Conservation (phyloP, 2,888 invertebrate genomes). For the Melanophora roralis region DNA sequence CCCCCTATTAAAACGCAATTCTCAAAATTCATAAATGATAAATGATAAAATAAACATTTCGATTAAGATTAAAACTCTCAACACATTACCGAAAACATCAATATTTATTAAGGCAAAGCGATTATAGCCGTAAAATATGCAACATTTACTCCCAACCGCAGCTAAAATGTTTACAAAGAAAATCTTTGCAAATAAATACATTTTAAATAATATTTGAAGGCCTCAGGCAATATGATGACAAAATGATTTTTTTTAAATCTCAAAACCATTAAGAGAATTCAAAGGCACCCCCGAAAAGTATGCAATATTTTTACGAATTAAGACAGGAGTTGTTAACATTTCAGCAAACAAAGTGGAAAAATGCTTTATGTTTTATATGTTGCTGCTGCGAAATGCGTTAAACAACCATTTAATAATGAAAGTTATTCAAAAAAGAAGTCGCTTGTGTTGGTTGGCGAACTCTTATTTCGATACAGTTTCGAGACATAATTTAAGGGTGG, state of each 20-base stretch:
- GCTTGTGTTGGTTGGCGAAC: neutral
- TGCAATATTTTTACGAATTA: slow-evolving; percentile 12
- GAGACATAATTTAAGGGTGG: too few species aligned
- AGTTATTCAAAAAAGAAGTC: neutral
- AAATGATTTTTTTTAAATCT: slow-evolving; percentile 7
- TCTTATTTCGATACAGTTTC: neutral
- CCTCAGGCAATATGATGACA: slow-evolving; percentile 15
- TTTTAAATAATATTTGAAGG: neutral
- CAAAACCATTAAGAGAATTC: slow-evolving; percentile 3
- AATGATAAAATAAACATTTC: slow-evolving; percentile 30
- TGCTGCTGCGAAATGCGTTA: slow-evolving; percentile 37
- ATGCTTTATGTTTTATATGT: slow-evolving; percentile 33
- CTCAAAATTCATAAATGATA: slow-evolving; percentile 1
- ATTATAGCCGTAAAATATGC: slow-evolving; percentile 12
- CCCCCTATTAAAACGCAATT: too few species aligned
- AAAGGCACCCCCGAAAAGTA: slow-evolving; percentile 18
- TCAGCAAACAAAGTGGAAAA: neutral
- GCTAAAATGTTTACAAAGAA: slow-evolving; percentile 17
- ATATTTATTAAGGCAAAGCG: neutral
- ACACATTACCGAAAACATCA: neutral
- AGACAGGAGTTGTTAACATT: neutral
- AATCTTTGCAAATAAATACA: slow-evolving; percentile 9
- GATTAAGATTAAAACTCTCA: slow-evolving; percentile 30
- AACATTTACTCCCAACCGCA: slow-evolving; percentile 6
- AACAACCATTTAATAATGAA: slow-evolving; percentile 35